Evolutionary conservation across 2,113 vertebrate species (phyloP).

Genomic region (Cynocephalus volans): DNA sequence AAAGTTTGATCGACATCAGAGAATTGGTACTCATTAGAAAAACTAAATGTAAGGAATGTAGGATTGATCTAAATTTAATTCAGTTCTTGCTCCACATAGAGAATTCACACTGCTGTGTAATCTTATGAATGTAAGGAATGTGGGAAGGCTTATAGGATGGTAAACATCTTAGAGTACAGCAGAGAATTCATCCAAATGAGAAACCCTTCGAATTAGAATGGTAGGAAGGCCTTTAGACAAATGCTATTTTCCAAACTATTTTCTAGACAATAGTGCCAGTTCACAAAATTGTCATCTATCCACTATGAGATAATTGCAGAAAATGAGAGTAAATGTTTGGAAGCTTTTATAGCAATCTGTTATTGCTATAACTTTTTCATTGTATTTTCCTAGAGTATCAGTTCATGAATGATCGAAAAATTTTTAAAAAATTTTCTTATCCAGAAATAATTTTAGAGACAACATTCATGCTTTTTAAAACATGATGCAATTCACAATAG

Average conservation of each 20-base stretch:
- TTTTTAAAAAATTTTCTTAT: neutral
- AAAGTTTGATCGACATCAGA: neutral
- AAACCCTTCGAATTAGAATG: neutral
- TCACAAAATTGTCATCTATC: neutral
- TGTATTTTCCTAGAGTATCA: conserved; percentile 2
- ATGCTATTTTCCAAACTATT: neutral
- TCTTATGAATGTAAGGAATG: conserved; percentile 5
- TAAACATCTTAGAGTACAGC: neutral
- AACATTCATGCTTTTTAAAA: neutral
- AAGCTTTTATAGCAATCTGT: conserved; percentile 17
- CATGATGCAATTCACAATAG: neutral
- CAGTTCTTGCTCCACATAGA: conserved; percentile 13
- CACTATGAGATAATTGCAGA: conserved; percentile 6
- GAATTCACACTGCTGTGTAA: neutral
- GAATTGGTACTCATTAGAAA: neutral
- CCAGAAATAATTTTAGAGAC: conserved; percentile 12
- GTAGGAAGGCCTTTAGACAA: neutral
- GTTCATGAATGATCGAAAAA: neutral
- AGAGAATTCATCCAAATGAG: conserved; percentile 36
- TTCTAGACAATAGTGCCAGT: neutral
- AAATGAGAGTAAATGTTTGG: conserved; percentile 36
- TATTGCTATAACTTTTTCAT: neutral
- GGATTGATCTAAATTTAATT: neutral
- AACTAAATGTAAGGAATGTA: neutral
- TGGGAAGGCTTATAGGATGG: neutral